Conservation (phyloP, 2,888 invertebrate species). For the Pristionchus maxplancki region DNA sequence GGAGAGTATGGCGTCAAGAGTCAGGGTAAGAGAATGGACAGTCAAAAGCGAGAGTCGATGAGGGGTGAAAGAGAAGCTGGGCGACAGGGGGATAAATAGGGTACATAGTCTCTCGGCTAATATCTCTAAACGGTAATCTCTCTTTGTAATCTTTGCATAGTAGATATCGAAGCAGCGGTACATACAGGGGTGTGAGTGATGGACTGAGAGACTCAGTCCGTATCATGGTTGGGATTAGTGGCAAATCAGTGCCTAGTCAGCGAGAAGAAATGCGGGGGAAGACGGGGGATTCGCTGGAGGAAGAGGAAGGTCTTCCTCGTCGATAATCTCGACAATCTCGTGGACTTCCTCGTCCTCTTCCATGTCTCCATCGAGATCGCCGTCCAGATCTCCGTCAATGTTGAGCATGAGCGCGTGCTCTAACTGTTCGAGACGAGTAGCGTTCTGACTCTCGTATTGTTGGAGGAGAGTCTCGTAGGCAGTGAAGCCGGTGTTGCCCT, state of each 20-base stretch:
- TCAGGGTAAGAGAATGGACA: not conserved
- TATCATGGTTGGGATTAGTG: not conserved
- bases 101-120: not conserved
- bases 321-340: not conserved
- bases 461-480: not conserved
- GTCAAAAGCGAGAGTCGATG: not conserved
- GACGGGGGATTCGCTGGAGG: not conserved
- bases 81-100: not conserved
- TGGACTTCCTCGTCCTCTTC: not conserved
- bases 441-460: not conserved
- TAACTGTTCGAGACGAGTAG: not conserved
- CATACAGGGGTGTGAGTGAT: not conserved
- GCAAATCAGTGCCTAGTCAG: not conserved
- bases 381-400: not conserved
- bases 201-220: not conserved
- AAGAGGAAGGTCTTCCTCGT: not conserved
- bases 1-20: not conserved
- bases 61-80: not conserved
- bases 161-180: not conserved
- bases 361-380: not conserved
- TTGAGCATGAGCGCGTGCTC: slow-evolving; percentile 13
- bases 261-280: not conserved
- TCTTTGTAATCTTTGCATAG: not conserved
- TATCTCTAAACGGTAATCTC: not conserved
- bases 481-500: not conserved